A percentile compares a stretch with the other conserved stretches of the same genome.
These are phyloP conservation scores for Ciconia nigra DNA, from an alignment of 2,797 vertebrate genomes.

Conservation along the genomic window DNA sequence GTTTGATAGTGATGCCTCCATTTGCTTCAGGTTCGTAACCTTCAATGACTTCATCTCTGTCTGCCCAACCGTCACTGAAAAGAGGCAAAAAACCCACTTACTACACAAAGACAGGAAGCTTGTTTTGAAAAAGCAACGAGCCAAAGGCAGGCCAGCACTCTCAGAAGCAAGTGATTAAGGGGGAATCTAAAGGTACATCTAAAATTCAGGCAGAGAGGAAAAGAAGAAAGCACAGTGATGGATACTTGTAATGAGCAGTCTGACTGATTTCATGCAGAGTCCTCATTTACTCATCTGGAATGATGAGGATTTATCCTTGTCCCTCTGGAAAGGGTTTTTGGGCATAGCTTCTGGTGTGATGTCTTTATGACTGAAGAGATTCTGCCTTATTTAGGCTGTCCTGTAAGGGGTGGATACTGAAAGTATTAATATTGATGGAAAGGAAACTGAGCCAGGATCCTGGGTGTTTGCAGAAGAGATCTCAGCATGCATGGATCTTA, in stretches of 20 bases:
- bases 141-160: neutral
- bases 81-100: neutral
- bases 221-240: neutral
- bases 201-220: neutral
- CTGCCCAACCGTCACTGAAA: constrained; percentile 96
- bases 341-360: neutral
- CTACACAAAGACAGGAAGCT: neutral
- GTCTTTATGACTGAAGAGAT: neutral
- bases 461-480: neutral
- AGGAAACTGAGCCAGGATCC: neutral
- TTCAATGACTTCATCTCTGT: constrained; percentile 97
- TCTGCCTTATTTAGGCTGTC: neutral
- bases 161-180: neutral
- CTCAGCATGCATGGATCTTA: neutral
- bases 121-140: neutral
- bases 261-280: neutral
- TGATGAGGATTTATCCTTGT: neutral
- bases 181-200: neutral
- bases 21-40: constrained; percentile 95
- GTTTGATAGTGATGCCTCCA: constrained; percentile 97
- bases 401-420: neutral
- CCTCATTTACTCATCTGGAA: constrained; percentile 1
- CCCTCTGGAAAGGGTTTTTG: neutral
- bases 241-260: neutral
- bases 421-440: neutral